Evolutionary conservation across 2,888 invertebrate species (phyloP), one percentile per base, ranked within the genome.

Genomic region (Leptinotarsa peninsularis): DNA sequence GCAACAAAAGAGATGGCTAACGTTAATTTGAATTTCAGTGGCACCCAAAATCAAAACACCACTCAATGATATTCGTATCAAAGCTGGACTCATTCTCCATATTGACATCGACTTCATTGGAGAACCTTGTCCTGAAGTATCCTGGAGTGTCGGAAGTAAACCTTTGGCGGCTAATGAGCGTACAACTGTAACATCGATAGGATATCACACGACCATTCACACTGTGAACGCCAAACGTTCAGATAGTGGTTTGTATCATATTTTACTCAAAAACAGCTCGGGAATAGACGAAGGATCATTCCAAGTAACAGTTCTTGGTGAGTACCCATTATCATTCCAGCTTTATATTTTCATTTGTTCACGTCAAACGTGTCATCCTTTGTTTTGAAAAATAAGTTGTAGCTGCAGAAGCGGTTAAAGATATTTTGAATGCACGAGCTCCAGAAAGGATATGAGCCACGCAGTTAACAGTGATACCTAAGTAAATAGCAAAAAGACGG

Each of bases 1-100:
- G 58, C 10, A 50, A 67, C 23, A 13, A 49, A 18, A 49, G 18
- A 69, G 4, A 56, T n/a, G 23, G 50, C 10, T 14, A 23, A 33
- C 63, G 49, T 58, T 56, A 23, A 67, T 69, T 63, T 71, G 17
- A 17, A 50, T 54, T 67, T 66, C 87, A 93, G 95, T 98, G 84
- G 95, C 98, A 81, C 99, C 99, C 2, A 97, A 97, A 89, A 99
- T 99, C 86, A 93, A 96, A 82, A 96, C 96, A 71, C 96, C 96
- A 2, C 91, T 98, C 80, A 93, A 94, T 81, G 97, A 98, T 84
- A 92, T 98, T 77, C 94, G 95, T 80, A 94, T 98, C 85, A 98
- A 98, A 88, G 96, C 96, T 78, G 98, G 98, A 67, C 95, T 97
- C 81, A 95, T 96, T 80, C 93, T 97, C 90, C 96, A 95, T 82